Base-by-base conservation (phyloP, 2,113 vertebrate species). In the Euleptes europaea region DNA sequence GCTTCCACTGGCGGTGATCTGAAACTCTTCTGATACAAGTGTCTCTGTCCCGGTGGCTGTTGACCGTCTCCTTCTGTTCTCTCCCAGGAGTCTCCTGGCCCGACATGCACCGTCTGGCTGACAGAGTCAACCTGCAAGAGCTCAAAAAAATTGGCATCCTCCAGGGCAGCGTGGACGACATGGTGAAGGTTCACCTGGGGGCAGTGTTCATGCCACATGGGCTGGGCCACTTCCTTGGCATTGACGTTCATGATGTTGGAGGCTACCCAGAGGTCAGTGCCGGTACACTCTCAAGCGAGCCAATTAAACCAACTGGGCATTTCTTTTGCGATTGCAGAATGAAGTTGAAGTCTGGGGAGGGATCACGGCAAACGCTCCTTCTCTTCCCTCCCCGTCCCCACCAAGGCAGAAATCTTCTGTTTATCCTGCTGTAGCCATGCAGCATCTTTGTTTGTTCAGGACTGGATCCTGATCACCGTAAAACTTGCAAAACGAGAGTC, bases 131-230 rank as follows among this genome's bases (percentile, higher is more conserved):
- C 94, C 96, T 99, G 96, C 98, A 99, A 94, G 98, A 98, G 92
- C 95, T 99, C 90, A 91, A 95, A 9, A 97, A 94, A 93, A 95
- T 98, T 0, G 97, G 98, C 77, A 89, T 99, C 77, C 94, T 99
- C 92, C 94, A 38, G 0, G 98, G 98, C 89, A 96, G 78, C 0
- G 94, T 98, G 3, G 98, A 98, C 3, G 97, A 98, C 94, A 99
- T 99, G 98, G 84, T 97, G 93, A 97, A 98, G 94, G 98, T 96
- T 87, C 97, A 98, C 94, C 78, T 99, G 95, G 99, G 99, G 28
- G 95, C 98, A 0, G 84, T 99, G 81, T 98, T 99, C 94, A 99
- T 99, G 99, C 98, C 98, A 63, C 98, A 99, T 0, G 98, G 98
- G 54, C 97, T 99, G 42, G 98, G 98, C 88, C 98, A 99, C 93